phyloP scores from a whole-genome alignment of 1,140 invertebrate genomes.

The Thaumatotibia leucotreta region DNA sequence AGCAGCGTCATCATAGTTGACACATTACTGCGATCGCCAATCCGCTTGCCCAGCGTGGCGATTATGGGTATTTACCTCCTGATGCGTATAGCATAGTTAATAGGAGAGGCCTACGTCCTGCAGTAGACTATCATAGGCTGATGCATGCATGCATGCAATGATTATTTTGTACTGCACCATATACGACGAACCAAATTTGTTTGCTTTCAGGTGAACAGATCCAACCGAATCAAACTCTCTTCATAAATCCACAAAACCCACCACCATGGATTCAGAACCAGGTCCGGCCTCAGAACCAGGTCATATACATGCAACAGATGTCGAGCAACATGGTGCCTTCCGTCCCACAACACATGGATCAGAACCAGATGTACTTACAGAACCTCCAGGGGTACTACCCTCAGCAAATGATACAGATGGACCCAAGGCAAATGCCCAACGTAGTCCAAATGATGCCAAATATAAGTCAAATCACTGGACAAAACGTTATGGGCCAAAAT shows the following conservation, averaged over 20 bases:
- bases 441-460: conserved; percentile 29
- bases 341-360: conserved; percentile 48
- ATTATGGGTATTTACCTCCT: no score
- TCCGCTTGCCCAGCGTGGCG: no score
- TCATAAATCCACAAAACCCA: conserved; percentile 60
- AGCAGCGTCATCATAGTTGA: no score
- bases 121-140: no score
- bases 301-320: conserved; percentile 59
- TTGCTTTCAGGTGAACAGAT: conserved; percentile 53
- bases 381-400: conserved; percentile 45
- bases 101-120: no score
- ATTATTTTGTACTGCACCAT: no score
- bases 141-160: no score
- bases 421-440: conserved; percentile 45
- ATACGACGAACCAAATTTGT: no score
- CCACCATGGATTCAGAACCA: conserved; percentile 68
- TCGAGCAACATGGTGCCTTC: conserved; percentile 43
- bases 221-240: conserved; percentile 54
- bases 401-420: conserved; percentile 52
- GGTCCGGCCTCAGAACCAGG: conserved; percentile 52
- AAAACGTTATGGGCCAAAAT: background rate
- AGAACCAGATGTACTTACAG: conserved; percentile 54
- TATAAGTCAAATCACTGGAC: background rate
- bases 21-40: no score
- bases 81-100: no score